Evolutionary conservation across 2,888 invertebrate species (phyloP).

Genomic region (Catocala sponsa): DNA sequence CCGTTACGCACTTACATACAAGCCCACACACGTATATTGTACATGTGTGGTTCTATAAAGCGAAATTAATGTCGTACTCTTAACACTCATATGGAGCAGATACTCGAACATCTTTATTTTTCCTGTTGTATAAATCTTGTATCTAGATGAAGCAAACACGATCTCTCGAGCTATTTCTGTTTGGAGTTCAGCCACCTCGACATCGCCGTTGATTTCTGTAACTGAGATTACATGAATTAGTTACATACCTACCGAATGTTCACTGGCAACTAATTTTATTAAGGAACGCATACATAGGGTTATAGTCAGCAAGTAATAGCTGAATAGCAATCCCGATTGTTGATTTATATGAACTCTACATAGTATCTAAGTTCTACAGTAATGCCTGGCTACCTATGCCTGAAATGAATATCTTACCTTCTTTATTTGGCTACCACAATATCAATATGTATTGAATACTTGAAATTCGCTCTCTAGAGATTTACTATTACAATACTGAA

Average conservation of each 20-base stretch:
- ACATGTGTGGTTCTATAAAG: not conserved
- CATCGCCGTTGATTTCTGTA: constrained; percentile 70
- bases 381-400: too few relatives aligned
- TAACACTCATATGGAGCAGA: constrained; percentile 16
- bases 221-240: constrained; percentile 52
- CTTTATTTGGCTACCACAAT: too few relatives aligned
- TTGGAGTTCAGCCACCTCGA: constrained; percentile 79
- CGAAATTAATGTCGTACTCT: constrained; percentile 13
- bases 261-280: not conserved
- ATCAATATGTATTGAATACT: too few relatives aligned
- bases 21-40: not conserved
- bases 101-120: constrained; percentile 31
- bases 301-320: too few relatives aligned
- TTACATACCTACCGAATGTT: constrained; percentile 23
- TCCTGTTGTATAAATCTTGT: constrained; percentile 58
- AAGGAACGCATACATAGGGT: too few relatives aligned
- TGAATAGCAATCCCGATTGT: too few relatives aligned
- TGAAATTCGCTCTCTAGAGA: too few relatives aligned
- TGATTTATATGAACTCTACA: too few relatives aligned
- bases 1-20: constrained; percentile 6
- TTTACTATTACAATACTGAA: too few relatives aligned
- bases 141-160: constrained; percentile 62
- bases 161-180: constrained; percentile 76
- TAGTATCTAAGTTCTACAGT: too few relatives aligned
- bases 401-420: too few relatives aligned